Base-by-base conservation (phyloP, 2,888 invertebrate species). In the Cerastoderma edule region DNA sequence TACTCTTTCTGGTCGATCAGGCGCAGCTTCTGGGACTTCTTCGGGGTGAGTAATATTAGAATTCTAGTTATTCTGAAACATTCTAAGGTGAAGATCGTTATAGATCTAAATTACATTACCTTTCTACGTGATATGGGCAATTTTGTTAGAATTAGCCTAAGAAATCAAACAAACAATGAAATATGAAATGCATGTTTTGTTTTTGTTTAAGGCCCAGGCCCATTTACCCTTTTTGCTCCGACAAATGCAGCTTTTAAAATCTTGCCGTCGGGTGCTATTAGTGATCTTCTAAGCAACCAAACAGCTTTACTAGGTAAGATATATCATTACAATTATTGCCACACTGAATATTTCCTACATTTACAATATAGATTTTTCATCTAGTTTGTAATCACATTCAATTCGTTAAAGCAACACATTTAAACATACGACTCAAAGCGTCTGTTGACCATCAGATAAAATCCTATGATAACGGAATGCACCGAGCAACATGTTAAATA, bases 141-240 rank as follows among this genome's bases (percentile, higher is more conserved):
- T n/a, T n/a, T n/a, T n/a, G n/a, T n/a, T n/a, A n/a, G n/a, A n/a
- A n/a, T n/a, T n/a, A n/a, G n/a, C n/a, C n/a, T n/a, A n/a, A n/a
- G n/a, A n/a, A n/a, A n/a, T n/a, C n/a, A n/a, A n/a, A 54, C 28
- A 27, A 8, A 54, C 28, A 2, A 39, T 39, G 22, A 6, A 1
- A 65, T 60, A 46, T 46, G n/a, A n/a, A n/a, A n/a, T n/a, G n/a
- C n/a, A n/a, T n/a, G n/a, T n/a, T n/a, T n/a, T n/a, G n/a, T n/a
- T n/a, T n/a, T n/a, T n/a, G n/a, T n/a, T n/a, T n/a, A n/a, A 79
- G 67, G 67, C 63, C 78, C 46, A 10, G 84, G 84, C 32, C 84
- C 84, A 19, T 83, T 87, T 24, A 87, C 87, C 0, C 28, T 86
- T 6, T 85, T 87, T 60, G 86, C 86, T 5, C 87, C 87, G 28